Evolutionary conservation across 2,113 vertebrate species (phyloP).

Genomic region (Nettapus auritus): DNA sequence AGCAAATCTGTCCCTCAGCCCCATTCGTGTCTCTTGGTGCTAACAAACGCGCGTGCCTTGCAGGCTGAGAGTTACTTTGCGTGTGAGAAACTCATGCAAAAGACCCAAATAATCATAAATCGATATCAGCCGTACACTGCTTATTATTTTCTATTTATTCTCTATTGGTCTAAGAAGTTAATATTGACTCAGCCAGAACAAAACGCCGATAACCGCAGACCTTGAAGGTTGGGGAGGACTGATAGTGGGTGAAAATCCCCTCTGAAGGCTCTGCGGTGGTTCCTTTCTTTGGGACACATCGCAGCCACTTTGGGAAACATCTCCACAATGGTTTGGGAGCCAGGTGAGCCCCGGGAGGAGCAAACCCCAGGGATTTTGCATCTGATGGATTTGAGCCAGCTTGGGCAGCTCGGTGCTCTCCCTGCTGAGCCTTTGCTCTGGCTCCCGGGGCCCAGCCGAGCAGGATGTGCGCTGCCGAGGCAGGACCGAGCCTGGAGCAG

Average conservation of each 20-base stretch:
- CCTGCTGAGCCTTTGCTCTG: background rate
- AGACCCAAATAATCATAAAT: constrained; percentile 56
- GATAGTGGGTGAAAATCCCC: background rate
- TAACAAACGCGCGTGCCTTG: accelerated
- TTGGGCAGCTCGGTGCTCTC: background rate
- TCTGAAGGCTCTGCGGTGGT: background rate
- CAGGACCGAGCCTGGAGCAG: no score
- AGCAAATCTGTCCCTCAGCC: background rate
- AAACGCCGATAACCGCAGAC: constrained; percentile 45
- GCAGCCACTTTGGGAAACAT: no score
- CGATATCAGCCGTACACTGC: constrained; percentile 42
- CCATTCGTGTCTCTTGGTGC: background rate
- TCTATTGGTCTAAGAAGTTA: constrained; percentile 52
- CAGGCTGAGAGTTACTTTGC: background rate
- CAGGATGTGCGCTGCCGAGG: no score
- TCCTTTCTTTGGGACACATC: background rate
- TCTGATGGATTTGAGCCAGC: background rate
- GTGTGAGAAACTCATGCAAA: constrained; percentile 40
- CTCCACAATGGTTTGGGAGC: accelerated
- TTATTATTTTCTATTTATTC: constrained; percentile 48
- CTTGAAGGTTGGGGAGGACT: constrained; percentile 15
- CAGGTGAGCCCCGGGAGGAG: background rate
- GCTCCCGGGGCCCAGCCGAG: background rate
- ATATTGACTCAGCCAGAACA: constrained; percentile 32
- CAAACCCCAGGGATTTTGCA: background rate